These are phyloP conservation scores for Paramormyrops hopkinsi DNA, from an alignment of 2,797 vertebrate species.

Conservation along the genomic window DNA sequence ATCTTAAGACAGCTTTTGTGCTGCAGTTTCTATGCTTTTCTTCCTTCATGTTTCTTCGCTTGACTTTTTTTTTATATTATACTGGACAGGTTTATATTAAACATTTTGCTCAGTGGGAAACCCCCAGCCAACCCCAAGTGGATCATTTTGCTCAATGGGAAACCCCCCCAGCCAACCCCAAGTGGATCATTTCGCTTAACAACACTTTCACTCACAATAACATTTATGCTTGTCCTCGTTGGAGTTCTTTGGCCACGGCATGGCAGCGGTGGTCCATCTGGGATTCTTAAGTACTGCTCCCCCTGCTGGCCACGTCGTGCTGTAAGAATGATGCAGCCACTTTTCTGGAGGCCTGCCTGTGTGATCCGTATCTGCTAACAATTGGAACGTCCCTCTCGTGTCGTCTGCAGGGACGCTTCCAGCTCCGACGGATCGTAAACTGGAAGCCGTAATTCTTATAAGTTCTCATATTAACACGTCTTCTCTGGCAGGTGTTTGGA, in stretches of 20 bases:
- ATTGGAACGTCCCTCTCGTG: slow-evolving; percentile 15
- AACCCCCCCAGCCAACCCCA: neutral
- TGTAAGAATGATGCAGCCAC: neutral
- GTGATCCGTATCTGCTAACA: neutral
- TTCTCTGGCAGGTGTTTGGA: slow-evolving; percentile 37
- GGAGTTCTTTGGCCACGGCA: neutral
- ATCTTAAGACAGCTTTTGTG: neutral
- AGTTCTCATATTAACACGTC: slow-evolving; percentile 35
- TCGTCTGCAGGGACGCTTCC: slow-evolving; percentile 39
- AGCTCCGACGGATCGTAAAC: slow-evolving; percentile 46
- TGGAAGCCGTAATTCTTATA: slow-evolving; percentile 38
- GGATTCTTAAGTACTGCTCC: neutral
- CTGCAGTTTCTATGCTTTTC: neutral
- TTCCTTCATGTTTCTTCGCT: neutral
- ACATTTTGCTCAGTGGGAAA: neutral
- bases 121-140: neutral
- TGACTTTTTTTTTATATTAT: neutral
- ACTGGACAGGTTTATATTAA: neutral
- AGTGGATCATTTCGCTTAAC: neutral
- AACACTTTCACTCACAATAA: neutral
- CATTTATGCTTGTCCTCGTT: neutral
- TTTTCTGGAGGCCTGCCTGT: neutral
- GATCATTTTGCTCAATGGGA: neutral
- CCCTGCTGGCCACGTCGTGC: neutral
- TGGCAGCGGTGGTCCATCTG: neutral